phyloP scores from a whole-genome alignment of 2,113 vertebrate species.

The Chrysemys picta region DNA sequence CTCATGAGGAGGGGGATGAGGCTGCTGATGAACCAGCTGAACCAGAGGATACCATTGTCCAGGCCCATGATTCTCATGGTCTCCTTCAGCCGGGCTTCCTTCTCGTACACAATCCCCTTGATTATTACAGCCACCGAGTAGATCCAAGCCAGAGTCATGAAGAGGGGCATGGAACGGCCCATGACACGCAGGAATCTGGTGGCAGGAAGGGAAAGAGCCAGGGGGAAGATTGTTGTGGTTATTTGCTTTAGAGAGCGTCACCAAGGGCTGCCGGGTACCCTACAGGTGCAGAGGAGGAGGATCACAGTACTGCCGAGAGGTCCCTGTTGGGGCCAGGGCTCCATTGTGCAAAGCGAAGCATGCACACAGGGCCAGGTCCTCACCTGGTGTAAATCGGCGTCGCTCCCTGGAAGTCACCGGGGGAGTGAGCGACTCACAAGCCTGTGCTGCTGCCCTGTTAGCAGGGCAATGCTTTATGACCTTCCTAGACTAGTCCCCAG shows the following conservation, averaged over 20 bases:
- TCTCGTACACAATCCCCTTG: constrained; percentile 97
- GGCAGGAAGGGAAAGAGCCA: background rate
- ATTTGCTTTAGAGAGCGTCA: background rate
- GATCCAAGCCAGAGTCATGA: constrained; percentile 99
- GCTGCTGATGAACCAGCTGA: constrained; percentile 98
- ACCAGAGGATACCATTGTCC: constrained; percentile 93
- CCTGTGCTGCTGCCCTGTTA: background rate
- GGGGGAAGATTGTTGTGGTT: background rate
- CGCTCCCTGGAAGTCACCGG: background rate
- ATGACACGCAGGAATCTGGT: constrained; percentile 93
- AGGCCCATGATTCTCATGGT: constrained; percentile 99
- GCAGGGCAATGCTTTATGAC: background rate
- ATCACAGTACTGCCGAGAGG: rapidly evolving
- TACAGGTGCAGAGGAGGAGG: background rate
- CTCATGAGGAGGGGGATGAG: constrained; percentile 94
- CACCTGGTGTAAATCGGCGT: background rate
- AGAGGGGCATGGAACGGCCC: constrained; percentile 97
- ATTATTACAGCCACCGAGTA: constrained; percentile 98
- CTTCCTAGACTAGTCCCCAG: background rate
- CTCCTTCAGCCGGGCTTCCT: constrained; percentile 96
- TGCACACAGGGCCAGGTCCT: background rate
- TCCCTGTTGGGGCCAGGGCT: background rate
- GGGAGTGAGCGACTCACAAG: background rate
- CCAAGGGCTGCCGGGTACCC: background rate
- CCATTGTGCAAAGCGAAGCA: background rate